Evolutionary conservation across 2,797 vertebrate genomes (phyloP), one percentile per base, ranked within the genome.

Genomic region (Sciurus vulgaris): DNA sequence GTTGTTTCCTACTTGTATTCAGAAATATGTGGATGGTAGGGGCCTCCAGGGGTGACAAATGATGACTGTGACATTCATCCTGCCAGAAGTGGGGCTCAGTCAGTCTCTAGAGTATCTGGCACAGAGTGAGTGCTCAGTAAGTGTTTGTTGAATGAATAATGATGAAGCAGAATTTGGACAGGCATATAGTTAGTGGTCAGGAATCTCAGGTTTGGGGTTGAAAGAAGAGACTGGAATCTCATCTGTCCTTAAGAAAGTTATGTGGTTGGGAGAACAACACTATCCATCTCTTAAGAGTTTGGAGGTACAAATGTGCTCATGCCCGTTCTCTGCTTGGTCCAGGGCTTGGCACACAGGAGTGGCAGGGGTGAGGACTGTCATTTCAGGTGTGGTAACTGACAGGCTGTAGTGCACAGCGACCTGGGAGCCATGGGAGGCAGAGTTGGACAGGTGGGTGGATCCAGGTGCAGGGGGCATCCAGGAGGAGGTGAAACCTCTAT

Each of bases 111-210:
- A 67, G 67, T 28, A 26, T 33, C 79, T 86, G 49, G 51, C 76
- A 76, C 47, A 49, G 83, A 70, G 35, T 56, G 59, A 85, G 76
- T 51, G 61, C 67, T 89, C 63, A n/a, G 76, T 26, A 86, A 44
- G 81, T 24, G 59, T 61, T 73, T 83, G 22, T 9, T 74, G 90
- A 85, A 67, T 83, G 61, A 93, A 90, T 91, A 95, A 67, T 12
- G 12, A 70, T 49, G 51, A 88, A 54, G 70, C 49, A 73, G 38
- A 76, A 91, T 82, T 67, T 87, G 85, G 81, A 63, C 35, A 81
- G 67, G 76, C 4, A 30, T 44, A 76, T 17, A 24, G 47, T 20
- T 26, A 63, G 85, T 54, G 49, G 67, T 33, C 83, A 89, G 63
- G 72, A 86, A 41, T 33, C 47, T 92, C 51, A 65, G 15, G 7